Conservation (phyloP, 2,797 vertebrate genomes). For the Cryptoblepharus egeriae region DNA sequence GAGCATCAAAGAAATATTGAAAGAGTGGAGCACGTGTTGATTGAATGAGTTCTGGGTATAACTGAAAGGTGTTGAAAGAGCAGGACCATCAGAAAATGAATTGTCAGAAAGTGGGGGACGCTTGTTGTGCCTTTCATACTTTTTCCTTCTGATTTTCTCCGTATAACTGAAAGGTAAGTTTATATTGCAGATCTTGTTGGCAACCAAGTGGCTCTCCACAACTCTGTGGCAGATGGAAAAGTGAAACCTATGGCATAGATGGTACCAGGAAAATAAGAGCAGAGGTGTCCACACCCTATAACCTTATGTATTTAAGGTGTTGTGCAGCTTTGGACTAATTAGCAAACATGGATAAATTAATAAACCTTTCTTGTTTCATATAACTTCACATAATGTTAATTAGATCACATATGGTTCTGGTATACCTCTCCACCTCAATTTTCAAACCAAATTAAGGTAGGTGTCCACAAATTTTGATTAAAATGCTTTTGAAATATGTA, state of each 20-base stretch:
- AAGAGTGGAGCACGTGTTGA: too few relatives aligned
- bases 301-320: constrained; percentile 17
- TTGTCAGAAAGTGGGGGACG: too few relatives aligned
- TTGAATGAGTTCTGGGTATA: too few relatives aligned
- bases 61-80: too few relatives aligned
- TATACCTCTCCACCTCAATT: too few relatives aligned
- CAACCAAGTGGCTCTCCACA: constrained; percentile 4
- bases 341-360: background rate
- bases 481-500: too few relatives aligned
- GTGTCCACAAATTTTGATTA: too few relatives aligned
- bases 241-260: background rate
- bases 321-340: constrained; percentile 17
- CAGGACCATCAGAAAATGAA: too few relatives aligned
- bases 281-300: constrained; percentile 21
- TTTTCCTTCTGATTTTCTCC: constrained; percentile 38
- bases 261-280: constrained; percentile 3
- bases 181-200: constrained; percentile 26
- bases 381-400: constrained; percentile 20
- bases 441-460: too few relatives aligned
- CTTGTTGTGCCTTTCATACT: constrained; percentile 52
- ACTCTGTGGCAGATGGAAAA: constrained; percentile 3
- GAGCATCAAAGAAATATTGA: too few relatives aligned
- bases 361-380: constrained; percentile 20
- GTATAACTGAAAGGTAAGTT: constrained; percentile 43
- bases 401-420: background rate